These are phyloP conservation scores for Stramonita haemastoma DNA, from an alignment of 2,888 invertebrate genomes.

Conservation along the genomic window DNA sequence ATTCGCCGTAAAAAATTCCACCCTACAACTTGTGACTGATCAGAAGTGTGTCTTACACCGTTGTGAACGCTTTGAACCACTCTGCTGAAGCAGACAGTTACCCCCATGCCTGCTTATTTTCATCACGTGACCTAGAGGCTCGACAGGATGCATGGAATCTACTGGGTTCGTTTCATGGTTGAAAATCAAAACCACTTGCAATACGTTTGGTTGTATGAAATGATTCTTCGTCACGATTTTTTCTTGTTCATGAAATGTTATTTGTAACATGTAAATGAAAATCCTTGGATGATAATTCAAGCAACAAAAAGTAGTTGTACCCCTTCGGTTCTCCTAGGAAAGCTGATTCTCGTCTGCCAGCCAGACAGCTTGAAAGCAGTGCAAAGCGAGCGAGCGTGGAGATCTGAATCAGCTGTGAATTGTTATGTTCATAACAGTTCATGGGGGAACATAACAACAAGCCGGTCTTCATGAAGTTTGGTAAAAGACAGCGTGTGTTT, in stretches of 20 bases:
- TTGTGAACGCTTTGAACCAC: no score
- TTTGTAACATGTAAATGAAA: background rate
- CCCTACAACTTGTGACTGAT: no score
- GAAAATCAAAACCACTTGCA: background rate
- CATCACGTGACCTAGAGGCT: background rate
- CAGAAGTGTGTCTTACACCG: no score
- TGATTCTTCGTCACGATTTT: no score
- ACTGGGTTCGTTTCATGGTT: background rate
- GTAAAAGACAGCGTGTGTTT: slow-evolving; percentile 27
- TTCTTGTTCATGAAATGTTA: no score
- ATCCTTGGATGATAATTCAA: background rate
- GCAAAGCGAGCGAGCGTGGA: slow-evolving; percentile 43
- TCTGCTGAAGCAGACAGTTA: background rate
- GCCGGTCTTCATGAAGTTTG: slow-evolving; percentile 43
- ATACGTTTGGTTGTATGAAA: background rate
- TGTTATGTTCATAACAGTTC: slow-evolving; percentile 37
- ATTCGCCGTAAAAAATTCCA: no score
- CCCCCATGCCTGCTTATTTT: slow-evolving; percentile 24
- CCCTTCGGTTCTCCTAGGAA: slow-evolving; percentile 1
- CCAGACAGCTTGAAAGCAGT: background rate
- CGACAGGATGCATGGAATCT: background rate
- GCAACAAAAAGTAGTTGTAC: background rate
- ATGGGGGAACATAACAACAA: slow-evolving; percentile 41
- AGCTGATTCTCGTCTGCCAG: slow-evolving; percentile 34
- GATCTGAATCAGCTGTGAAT: slow-evolving; percentile 38